Evolutionary conservation across 2,888 invertebrate genomes (phyloP).

Genomic region (Thymelicus sylvestris): DNA sequence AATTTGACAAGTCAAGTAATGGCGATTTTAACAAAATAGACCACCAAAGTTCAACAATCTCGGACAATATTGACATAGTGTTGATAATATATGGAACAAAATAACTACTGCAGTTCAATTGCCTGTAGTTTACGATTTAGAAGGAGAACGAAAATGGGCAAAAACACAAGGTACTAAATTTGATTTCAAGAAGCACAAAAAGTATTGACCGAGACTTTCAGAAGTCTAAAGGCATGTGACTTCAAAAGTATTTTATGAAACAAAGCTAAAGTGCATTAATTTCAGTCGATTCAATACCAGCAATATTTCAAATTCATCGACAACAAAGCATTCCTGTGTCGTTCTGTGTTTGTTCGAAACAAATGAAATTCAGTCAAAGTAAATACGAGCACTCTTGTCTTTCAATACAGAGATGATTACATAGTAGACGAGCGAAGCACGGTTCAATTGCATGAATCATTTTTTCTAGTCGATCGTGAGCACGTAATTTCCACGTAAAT

Average conservation of each 20-base stretch:
- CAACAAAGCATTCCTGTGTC: constrained; percentile 33
- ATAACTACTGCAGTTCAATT: too few species aligned
- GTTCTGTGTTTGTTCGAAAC: constrained; percentile 22
- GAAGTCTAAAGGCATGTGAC: too few species aligned
- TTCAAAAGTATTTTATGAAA: not conserved
- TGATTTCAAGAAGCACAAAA: too few species aligned
- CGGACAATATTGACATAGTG: not conserved
- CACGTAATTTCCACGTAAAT: constrained; percentile 42
- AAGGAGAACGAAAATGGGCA: too few species aligned
- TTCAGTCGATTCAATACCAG: not conserved
- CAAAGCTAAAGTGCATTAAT: constrained; percentile 1
- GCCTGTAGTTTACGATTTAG: too few species aligned
- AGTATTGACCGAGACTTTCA: too few species aligned
- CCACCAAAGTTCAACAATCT: constrained; percentile 1
- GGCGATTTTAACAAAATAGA: not conserved
- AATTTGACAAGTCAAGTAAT: constrained; percentile 4
- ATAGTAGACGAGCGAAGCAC: constrained; percentile 16
- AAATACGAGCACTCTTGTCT: constrained; percentile 13
- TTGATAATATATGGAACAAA: too few species aligned
- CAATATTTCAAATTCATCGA: constrained; percentile 1
- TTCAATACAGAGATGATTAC: not conserved
- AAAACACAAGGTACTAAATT: too few species aligned
- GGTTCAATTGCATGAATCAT: constrained; percentile 42
- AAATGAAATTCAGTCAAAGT: constrained; percentile 36
- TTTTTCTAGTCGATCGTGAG: constrained; percentile 41